Evolutionary conservation across 1,140 invertebrate species (phyloP), one percentile per base, ranked within the genome.

Genomic region (Heliothis virescens): DNA sequence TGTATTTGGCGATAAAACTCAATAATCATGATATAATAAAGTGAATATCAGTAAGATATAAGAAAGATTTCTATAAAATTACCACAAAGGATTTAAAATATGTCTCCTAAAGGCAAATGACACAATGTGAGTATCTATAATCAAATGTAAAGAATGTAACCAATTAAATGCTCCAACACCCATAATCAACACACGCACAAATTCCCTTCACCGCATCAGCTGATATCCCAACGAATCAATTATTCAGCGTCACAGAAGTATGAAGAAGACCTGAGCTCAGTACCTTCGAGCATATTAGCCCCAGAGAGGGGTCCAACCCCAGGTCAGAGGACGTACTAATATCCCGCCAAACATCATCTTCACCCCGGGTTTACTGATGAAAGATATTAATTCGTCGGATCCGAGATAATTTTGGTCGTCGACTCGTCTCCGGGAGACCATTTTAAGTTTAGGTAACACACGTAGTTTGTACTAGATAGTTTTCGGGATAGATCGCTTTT

Each of bases 211-310:
- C 47, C 2, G 79, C 83, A n/a, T 83, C 81, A 83, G 78, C 72
- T 80, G 87, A 90, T 92, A 90, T 91, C 87, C 83, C 80, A 88
- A 85, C 84, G 86, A 92, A 93, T 93, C 89, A 90, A 90, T 93
- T 93, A 92, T 86, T 90, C 87, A 84, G 80, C 86, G 89, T 91
- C 89, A 89, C 86, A 87, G 82, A 88, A 93, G 86, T 88, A 88
- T 87, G 87, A 93, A 93, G 92, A 93, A 93, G 92, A 93, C 90
- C 86, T 85, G 89, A 85, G 85, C 86, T 87, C 91, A n/a, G n/a
- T n/a, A n/a, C 91, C 92, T 91, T 93, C 84, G 86, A 89, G 87
- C 89, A 88, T 90, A 91, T 91, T 91, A 82, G 81, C 82, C 86
- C 76, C 67, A 79, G 83, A 55, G 50, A 71, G 83, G 62, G 52